These are phyloP conservation scores for Dermatophagoides farinae DNA, from an alignment of 1,140 invertebrate species.

Conservation along the genomic window DNA sequence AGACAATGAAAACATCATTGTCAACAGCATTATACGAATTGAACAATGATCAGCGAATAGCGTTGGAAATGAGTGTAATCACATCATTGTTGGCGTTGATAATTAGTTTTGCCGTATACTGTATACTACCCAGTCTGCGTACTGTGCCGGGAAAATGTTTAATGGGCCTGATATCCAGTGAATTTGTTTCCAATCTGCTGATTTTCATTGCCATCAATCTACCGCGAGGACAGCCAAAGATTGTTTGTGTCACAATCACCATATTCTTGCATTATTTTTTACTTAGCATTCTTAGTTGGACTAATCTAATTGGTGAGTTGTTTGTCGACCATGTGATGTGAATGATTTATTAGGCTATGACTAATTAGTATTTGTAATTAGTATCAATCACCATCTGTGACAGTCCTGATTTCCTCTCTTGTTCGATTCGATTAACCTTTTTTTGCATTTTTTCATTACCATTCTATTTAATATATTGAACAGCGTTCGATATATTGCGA, in stretches of 20 bases:
- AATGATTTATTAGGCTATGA: too few species aligned
- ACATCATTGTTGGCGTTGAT: neutral
- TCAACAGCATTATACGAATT: neutral
- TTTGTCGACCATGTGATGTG: too few species aligned
- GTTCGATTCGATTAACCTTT: too few species aligned
- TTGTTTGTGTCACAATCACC: neutral
- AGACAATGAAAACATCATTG: neutral
- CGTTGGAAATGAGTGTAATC: neutral
- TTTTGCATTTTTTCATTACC: too few species aligned
- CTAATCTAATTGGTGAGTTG: neutral
- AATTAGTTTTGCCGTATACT: neutral
- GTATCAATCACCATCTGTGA: too few species aligned
- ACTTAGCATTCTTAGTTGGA: neutral
- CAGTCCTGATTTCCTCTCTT: too few species aligned
- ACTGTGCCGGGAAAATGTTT: constrained; percentile 3
- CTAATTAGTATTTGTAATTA: too few species aligned
- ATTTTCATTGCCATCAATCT: neutral
- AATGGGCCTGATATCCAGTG: neutral
- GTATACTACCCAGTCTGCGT: neutral
- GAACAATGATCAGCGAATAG: neutral
- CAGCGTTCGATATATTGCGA: too few species aligned
- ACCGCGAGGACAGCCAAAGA: neutral
- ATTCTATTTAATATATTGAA: too few species aligned
- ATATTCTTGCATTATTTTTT: neutral
- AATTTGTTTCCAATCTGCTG: neutral